Percentiles rank a stretch among this genome's conserved stretches.
phyloP scores from a whole-genome alignment of 2,797 vertebrate species.

The Eulemur mongoz region DNA sequence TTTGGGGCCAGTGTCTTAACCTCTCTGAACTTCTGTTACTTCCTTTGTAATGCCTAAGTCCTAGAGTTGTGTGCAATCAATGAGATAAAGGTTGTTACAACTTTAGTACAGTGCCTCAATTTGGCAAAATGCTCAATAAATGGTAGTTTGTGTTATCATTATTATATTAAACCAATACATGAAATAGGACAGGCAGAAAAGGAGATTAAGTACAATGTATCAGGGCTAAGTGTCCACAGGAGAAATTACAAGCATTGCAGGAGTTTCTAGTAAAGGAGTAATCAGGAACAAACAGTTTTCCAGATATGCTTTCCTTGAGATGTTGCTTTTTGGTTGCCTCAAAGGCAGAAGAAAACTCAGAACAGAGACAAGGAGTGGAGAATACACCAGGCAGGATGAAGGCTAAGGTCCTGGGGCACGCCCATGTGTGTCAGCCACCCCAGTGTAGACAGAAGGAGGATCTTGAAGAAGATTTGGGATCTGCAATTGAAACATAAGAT shows the following conservation, averaged over 20 bases:
- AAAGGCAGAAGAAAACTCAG: not conserved
- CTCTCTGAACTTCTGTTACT: not conserved
- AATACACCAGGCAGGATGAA: not conserved
- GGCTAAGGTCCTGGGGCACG: not conserved
- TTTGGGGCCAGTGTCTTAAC: not conserved
- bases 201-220: not conserved
- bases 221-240: not conserved
- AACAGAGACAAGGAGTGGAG: not conserved
- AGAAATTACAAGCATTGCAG: not conserved
- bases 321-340: not conserved
- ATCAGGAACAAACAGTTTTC: not conserved
- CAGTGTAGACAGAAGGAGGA: not conserved
- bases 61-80: not conserved
- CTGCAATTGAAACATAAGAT: not conserved
- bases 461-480: not conserved
- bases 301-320: not conserved
- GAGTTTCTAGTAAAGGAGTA: not conserved
- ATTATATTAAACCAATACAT: not conserved
- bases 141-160: not conserved
- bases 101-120: not conserved
- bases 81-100: not conserved
- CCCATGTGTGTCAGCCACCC: not conserved
- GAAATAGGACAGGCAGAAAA: not conserved
- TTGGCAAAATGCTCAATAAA: not conserved
- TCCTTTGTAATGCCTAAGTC: not conserved